These are phyloP conservation scores for Epinotia demarniana DNA, from an alignment of 2,888 invertebrate species.

Conservation along the genomic window DNA sequence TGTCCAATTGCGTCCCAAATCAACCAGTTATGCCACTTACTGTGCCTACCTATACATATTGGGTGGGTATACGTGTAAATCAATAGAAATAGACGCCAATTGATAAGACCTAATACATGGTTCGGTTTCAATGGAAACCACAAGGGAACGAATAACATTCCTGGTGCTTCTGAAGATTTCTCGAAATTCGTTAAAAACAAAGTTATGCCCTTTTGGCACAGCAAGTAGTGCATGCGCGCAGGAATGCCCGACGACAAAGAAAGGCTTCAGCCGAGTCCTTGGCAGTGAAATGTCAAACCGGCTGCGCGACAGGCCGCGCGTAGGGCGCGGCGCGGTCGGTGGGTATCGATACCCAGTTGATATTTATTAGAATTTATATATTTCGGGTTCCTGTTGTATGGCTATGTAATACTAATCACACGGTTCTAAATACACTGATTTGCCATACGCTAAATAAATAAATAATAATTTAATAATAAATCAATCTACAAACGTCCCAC, in stretches of 20 bases:
- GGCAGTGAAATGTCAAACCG: conserved; percentile 71
- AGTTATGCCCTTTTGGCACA: conserved; percentile 1
- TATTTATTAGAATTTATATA: conserved; percentile 1
- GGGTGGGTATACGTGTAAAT: too few species aligned
- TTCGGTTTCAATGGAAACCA: background rate
- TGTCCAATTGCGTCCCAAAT: background rate
- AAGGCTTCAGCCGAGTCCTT: conserved; percentile 56
- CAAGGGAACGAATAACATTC: background rate
- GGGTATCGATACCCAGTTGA: conserved; percentile 9
- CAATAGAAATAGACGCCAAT: background rate
- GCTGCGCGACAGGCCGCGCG: conserved; percentile 50
- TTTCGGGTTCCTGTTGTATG: too few species aligned
- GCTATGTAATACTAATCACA: too few species aligned
- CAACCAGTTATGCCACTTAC: background rate
- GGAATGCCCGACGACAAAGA: conserved; percentile 42
- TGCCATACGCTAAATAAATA: too few species aligned
- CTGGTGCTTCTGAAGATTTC: background rate
- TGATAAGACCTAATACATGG: background rate
- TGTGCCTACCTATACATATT: too few species aligned
- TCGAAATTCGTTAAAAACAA: background rate
- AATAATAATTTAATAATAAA: too few species aligned
- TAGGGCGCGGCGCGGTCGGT: conserved; percentile 13
- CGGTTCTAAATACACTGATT: too few species aligned
- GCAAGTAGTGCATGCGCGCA: conserved; percentile 25
- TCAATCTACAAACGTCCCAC: too few species aligned